Percentiles rank a stretch among this genome's conserved stretches.
phyloP scores from a whole-genome alignment of 2,797 vertebrate genomes.

The Vireo griseus region DNA sequence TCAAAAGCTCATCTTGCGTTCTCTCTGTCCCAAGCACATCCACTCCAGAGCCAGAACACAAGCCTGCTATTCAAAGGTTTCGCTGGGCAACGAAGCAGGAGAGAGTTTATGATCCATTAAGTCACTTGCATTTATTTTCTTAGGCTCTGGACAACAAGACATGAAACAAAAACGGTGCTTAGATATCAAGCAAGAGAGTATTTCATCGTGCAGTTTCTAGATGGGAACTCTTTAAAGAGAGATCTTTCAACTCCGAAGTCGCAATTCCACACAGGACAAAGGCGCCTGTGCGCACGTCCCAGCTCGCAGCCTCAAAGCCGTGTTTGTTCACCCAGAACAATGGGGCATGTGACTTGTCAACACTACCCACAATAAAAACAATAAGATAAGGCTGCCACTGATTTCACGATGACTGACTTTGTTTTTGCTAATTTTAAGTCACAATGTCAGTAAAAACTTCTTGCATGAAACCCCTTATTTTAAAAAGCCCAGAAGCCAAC shows the following conservation, averaged over 20 bases:
- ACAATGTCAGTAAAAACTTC: background rate
- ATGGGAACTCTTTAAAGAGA: background rate
- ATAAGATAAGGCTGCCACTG: slow-evolving; percentile 26
- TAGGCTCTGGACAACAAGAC: background rate
- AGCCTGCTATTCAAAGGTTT: background rate
- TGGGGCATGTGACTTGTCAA: slow-evolving; percentile 41
- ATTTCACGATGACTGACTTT: slow-evolving; percentile 1
- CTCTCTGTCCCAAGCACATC: background rate
- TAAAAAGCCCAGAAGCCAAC: background rate
- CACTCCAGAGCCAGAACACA: background rate
- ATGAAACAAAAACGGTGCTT: background rate
- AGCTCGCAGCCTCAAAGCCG: background rate
- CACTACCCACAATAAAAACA: slow-evolving; percentile 53
- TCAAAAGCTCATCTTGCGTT: background rate
- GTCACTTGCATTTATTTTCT: background rate
- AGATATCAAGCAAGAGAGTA: background rate
- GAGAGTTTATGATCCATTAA: background rate
- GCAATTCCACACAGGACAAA: background rate
- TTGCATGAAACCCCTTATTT: background rate
- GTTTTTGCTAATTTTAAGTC: slow-evolving; percentile 22
- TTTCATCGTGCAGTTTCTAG: background rate
- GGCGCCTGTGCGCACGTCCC: slow-evolving; percentile 5
- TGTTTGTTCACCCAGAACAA: slow-evolving; percentile 59
- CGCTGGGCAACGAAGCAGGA: fast-evolving
- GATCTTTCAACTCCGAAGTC: background rate